These are phyloP conservation scores for Syrmaticus mikado DNA, from an alignment of 2,113 vertebrate species.

Conservation along the genomic window DNA sequence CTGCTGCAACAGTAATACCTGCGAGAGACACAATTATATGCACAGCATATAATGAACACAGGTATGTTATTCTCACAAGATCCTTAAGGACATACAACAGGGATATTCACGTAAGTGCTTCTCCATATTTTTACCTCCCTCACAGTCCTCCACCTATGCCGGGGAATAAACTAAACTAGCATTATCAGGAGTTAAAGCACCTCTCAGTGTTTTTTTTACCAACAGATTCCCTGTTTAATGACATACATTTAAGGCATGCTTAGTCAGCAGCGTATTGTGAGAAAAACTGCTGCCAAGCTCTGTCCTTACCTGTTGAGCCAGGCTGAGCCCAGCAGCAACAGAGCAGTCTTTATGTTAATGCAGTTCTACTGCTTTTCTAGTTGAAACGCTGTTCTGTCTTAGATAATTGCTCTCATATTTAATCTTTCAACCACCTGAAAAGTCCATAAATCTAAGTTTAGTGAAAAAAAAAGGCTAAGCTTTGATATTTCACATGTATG, in stretches of 20 bases:
- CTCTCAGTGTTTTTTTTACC: background rate
- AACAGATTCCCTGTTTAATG: background rate
- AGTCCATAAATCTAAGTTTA: conserved; percentile 6
- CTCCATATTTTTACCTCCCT: background rate
- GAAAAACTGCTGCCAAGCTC: background rate
- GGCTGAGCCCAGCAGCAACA: conserved; percentile 4
- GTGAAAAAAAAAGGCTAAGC: background rate
- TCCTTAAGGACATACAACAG: background rate
- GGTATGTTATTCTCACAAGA: background rate
- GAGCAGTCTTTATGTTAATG: background rate
- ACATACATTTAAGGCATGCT: background rate
- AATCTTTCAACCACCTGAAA: background rate
- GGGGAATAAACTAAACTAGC: background rate
- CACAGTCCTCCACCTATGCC: background rate
- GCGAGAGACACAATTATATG: conserved; percentile 7
- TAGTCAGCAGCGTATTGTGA: background rate
- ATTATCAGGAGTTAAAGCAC: background rate
- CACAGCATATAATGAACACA: accelerated
- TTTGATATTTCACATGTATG: background rate
- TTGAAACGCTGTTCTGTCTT: background rate
- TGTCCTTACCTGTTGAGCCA: background rate
- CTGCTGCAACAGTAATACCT: conserved; percentile 88
- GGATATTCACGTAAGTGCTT: background rate
- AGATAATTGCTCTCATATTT: background rate
- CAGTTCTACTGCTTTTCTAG: background rate